Evolutionary conservation across 2,113 vertebrate species (phyloP).

Genomic region (Mohoua ochrocephala): DNA sequence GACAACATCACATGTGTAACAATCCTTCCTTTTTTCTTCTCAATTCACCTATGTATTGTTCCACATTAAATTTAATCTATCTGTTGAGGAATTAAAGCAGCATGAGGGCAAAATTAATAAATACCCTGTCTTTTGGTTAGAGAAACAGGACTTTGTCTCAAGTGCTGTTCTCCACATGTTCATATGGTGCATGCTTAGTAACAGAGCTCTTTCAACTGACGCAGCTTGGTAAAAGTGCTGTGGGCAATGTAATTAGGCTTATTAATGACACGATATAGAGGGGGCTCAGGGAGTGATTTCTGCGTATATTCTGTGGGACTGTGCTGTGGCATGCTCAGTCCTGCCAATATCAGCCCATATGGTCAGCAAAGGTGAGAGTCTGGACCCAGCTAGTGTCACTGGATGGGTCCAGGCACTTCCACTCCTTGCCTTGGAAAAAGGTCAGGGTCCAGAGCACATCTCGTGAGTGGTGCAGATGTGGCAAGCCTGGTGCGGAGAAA

Average conservation of each 20-base stretch:
- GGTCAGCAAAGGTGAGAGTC: neutral
- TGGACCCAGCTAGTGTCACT: neutral
- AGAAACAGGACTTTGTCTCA: neutral
- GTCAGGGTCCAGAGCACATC: neutral
- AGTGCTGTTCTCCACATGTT: neutral
- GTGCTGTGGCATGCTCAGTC: neutral
- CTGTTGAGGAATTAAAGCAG: neutral
- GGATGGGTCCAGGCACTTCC: neutral
- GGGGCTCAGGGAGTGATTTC: neutral
- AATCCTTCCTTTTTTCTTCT: neutral
- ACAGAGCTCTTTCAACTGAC: neutral
- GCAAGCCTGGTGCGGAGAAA: neutral
- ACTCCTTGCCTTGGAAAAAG: neutral
- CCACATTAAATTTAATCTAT: neutral
- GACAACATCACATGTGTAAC: neutral
- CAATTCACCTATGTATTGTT: neutral
- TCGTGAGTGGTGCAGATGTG: neutral
- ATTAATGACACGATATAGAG: rapidly evolving
- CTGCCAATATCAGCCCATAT: neutral
- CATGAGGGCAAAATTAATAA: neutral
- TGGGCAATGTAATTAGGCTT: neutral
- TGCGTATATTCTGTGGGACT: neutral
- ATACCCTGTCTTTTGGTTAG: neutral
- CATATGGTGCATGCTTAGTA: neutral
- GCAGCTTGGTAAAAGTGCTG: neutral